Percentiles rank a stretch among this genome's conserved stretches.
These are phyloP conservation scores for Lasioglossum villosulum DNA, from an alignment of 2,888 invertebrate species.

Conservation along the genomic window DNA sequence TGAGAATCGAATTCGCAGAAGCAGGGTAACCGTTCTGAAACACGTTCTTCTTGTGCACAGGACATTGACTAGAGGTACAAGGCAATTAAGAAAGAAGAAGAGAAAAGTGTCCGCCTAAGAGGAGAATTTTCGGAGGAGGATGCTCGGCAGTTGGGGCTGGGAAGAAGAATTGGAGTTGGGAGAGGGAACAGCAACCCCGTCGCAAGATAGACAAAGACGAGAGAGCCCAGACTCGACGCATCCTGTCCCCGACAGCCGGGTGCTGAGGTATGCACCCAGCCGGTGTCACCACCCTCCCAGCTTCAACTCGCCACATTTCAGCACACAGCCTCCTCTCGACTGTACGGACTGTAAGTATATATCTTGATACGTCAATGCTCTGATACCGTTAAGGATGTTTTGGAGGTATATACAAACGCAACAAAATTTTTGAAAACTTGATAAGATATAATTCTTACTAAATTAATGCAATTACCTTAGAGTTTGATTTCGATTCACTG, in stretches of 20 bases:
- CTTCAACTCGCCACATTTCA: constrained; percentile 80
- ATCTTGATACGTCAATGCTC: constrained; percentile 7
- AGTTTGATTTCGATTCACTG: too few species aligned
- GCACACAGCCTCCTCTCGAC: constrained; percentile 81
- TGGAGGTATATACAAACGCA: too few species aligned
- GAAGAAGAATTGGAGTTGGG: constrained; percentile 82
- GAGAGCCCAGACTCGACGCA: constrained; percentile 81
- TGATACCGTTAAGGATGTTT: neutral
- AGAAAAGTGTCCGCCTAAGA: constrained; percentile 78
- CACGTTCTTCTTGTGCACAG: constrained; percentile 68
- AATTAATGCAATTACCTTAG: too few species aligned
- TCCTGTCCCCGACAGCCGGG: constrained; percentile 83
- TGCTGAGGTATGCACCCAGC: constrained; percentile 84
- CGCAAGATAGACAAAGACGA: constrained; percentile 77
- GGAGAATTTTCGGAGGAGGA: constrained; percentile 82
- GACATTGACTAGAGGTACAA: constrained; percentile 74
- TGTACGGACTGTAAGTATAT: constrained; percentile 82
- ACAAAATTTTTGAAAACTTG: too few species aligned
- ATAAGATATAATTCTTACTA: too few species aligned
- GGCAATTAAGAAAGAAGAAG: constrained; percentile 75
- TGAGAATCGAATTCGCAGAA: constrained; percentile 26
- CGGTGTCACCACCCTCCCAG: constrained; percentile 82
- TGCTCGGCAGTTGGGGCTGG: constrained; percentile 83
- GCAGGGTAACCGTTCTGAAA: constrained; percentile 25
- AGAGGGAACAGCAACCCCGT: constrained; percentile 77